These are phyloP conservation scores for Coregonus ussuriensis DNA, from an alignment of 2,797 vertebrate genomes.

Conservation along the genomic window DNA sequence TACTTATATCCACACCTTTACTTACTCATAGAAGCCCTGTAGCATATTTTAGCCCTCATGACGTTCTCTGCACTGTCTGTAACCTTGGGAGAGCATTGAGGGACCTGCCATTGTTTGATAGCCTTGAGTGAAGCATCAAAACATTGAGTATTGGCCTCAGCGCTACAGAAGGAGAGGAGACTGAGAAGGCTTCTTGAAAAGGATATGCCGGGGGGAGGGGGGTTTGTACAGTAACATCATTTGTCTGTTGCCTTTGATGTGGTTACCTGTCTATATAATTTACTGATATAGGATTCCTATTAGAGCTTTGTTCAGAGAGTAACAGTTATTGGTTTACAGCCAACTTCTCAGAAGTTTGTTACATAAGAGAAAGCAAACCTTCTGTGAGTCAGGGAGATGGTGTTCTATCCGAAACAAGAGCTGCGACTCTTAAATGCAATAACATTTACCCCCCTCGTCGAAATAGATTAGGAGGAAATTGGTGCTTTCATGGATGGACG, in stretches of 20 bases:
- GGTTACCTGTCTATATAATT: background rate
- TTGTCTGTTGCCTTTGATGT: background rate
- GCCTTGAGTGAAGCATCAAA: background rate
- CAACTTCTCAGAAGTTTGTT: slow-evolving; percentile 10
- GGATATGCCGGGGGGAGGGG: background rate
- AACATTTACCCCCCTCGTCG: no score
- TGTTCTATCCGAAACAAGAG: slow-evolving; percentile 30
- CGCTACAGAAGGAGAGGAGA: background rate
- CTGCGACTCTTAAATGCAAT: no score
- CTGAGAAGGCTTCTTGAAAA: background rate
- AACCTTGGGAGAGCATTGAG: background rate
- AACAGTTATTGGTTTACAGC: background rate
- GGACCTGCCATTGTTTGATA: background rate
- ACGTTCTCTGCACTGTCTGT: background rate
- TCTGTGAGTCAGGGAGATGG: slow-evolving; percentile 36
- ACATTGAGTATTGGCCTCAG: background rate
- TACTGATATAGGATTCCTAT: background rate
- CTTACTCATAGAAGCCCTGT: background rate
- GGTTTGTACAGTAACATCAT: no score
- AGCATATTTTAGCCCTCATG: background rate
- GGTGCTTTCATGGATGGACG: no score
- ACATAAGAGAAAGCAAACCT: slow-evolving; percentile 38
- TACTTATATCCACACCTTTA: background rate
- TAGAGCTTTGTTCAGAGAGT: background rate
- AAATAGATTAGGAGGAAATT: no score